Conservation (phyloP, 2,888 invertebrate genomes). For the Lasioglossum lativentre region DNA sequence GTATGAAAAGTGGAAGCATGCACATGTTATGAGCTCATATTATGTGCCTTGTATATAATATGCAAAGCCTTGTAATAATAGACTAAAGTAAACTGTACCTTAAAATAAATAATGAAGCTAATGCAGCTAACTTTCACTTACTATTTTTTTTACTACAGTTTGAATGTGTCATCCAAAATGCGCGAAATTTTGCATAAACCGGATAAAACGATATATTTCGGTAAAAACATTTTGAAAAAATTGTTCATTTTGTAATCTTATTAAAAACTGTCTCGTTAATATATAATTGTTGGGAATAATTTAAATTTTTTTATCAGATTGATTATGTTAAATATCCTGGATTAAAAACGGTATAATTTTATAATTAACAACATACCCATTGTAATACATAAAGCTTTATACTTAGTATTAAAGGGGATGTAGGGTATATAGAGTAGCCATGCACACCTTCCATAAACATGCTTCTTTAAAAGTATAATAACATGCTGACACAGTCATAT, state of each 20-base stretch:
- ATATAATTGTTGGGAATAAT: background rate
- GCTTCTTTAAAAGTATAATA: conserved; percentile 17
- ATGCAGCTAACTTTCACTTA: conserved; percentile 43
- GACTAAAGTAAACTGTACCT: conserved; percentile 53
- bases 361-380: background rate
- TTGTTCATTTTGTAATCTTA: background rate
- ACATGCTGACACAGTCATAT: conserved; percentile 22
- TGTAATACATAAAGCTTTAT: conserved; percentile 13
- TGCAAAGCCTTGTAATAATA: conserved; percentile 47
- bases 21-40: conserved; percentile 57
- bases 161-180: background rate
- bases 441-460: background rate
- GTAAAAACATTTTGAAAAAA: background rate
- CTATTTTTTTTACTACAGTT: conserved; percentile 9
- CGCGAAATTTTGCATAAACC: background rate
- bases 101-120: conserved; percentile 55
- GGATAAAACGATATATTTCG: background rate
- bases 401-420: conserved; percentile 10
- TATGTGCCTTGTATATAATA: conserved; percentile 46
- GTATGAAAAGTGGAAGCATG: conserved; percentile 73
- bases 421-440: conserved; percentile 7
- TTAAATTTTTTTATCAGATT: background rate
- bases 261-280: no score
- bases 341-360: background rate
- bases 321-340: background rate